Base-by-base conservation (phyloP, 2,797 vertebrate genomes). In the Adrianichthys oophorus region DNA sequence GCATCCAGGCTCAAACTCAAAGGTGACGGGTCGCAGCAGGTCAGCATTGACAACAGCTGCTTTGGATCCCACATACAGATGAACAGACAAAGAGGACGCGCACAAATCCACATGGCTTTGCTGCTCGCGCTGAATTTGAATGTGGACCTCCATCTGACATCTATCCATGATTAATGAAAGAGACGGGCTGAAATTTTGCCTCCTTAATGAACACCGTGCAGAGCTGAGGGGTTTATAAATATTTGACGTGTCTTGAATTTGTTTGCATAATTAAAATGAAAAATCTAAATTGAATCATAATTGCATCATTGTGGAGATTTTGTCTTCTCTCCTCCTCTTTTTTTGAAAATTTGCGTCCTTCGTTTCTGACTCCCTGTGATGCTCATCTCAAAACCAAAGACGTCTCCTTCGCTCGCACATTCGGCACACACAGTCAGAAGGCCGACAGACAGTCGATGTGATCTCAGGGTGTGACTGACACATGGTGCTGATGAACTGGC, bases 281-380 rank as follows among this genome's bases (percentile, higher is more conserved):
- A 37, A 65, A 78, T 82, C 82, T 79, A 88, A 87, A 88, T 87
- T 84, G 82, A 87, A 88, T 87, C 85, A 85, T 89, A 87, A 89
- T 88, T 87, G 84, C 86, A 76, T 85, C 87, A 88, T 78, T 67
- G 82, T 60, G 79, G 65, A 74, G 52, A 45, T 71, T 79, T 78
- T 19, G 19, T 75, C 56, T 51, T 59, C 52, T 58, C 52, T 69
- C 56, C 58, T 46, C 58, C 48, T 56, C 71, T 68, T 65, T 70
- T 79, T 82, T 29, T 6, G 1, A 6, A 29, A 29, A 5, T 63
- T 60, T 37, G 58, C 59, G 68, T 84, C 77, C 80, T 83, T 77
- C 79, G 67, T 76, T n/a, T 60, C 63, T 29, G 40, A 12, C 60
- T 69, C 71, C 48, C 59, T 74, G 15, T 55, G 63, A 74, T 68